Conservation (phyloP, 2,113 vertebrate species). For the Narcine bancroftii region DNA sequence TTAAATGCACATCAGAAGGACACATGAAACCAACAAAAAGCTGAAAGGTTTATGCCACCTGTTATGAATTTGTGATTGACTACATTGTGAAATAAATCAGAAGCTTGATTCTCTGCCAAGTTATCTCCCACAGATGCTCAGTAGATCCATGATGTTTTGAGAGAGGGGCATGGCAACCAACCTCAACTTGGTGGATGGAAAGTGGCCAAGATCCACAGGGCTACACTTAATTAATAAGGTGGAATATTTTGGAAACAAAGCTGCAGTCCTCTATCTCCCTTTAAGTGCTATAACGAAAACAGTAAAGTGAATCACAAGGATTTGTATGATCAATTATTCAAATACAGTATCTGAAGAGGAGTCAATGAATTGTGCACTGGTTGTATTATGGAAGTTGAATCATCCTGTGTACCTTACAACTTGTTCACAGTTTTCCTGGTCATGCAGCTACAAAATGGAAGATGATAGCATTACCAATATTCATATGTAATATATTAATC, state of each 20-base stretch:
- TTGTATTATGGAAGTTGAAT: neutral
- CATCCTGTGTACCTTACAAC: neutral
- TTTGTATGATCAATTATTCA: constrained; percentile 39
- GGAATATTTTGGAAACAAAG: constrained; percentile 52
- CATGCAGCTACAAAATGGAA: neutral
- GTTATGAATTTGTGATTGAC: constrained; percentile 67
- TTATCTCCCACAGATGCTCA: constrained; percentile 64
- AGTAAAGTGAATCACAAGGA: constrained; percentile 40
- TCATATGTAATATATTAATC: neutral
- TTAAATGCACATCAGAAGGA: constrained; percentile 79
- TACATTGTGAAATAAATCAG: constrained; percentile 68
- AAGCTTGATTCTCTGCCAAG: constrained; percentile 72
- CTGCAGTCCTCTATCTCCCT: constrained; percentile 51
- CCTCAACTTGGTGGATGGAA: constrained; percentile 61
- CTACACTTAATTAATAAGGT: constrained; percentile 48
- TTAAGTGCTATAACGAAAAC: constrained; percentile 57
- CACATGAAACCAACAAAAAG: constrained; percentile 69
- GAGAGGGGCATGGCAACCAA: constrained; percentile 61
- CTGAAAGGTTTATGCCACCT: constrained; percentile 71
- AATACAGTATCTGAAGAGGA: neutral
- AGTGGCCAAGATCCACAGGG: constrained; percentile 60
- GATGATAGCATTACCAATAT: neutral
- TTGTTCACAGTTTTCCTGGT: neutral
- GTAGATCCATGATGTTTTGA: constrained; percentile 69
- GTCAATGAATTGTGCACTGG: neutral